Evolutionary conservation across 2,113 vertebrate genomes (phyloP).

Genomic region (Nesogale talazaci): DNA sequence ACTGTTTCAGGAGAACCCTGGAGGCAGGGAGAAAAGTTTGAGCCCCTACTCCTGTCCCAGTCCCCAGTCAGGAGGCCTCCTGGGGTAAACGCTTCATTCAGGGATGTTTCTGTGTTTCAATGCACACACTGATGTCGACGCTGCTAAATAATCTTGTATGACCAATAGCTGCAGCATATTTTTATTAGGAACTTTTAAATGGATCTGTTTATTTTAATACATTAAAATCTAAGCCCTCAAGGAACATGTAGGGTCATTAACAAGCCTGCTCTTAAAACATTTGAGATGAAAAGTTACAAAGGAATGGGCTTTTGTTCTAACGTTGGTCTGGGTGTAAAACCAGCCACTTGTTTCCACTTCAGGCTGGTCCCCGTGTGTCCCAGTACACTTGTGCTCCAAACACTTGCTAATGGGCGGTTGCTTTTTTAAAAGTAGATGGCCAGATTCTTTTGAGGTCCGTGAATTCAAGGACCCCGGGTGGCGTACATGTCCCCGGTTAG

Average conservation of each 20-base stretch:
- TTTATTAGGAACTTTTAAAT: constrained; percentile 22
- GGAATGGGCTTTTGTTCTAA: background rate
- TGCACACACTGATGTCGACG: background rate
- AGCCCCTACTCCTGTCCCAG: background rate
- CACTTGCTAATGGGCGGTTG: no score
- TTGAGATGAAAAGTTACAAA: background rate
- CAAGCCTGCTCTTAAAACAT: background rate
- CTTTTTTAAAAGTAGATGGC: no score
- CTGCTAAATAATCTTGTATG: background rate
- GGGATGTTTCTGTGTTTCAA: background rate
- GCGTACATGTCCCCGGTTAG: no score
- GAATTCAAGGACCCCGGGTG: no score
- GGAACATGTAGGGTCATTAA: constrained; percentile 7
- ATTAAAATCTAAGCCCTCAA: background rate
- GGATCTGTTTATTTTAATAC: background rate
- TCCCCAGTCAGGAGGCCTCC: no score
- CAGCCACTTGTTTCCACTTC: background rate
- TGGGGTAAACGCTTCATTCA: background rate
- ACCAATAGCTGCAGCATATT: background rate
- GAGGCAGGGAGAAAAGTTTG: background rate
- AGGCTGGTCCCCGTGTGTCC: background rate
- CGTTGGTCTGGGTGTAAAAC: background rate
- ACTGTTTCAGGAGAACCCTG: background rate
- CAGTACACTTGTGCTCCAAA: no score
- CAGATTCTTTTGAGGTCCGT: no score